A percentile compares a stretch with the other conserved stretches of the same genome.
Evolutionary conservation across 2,797 vertebrate genomes (phyloP).

Genomic region (Dromococcyx pavoninus): DNA sequence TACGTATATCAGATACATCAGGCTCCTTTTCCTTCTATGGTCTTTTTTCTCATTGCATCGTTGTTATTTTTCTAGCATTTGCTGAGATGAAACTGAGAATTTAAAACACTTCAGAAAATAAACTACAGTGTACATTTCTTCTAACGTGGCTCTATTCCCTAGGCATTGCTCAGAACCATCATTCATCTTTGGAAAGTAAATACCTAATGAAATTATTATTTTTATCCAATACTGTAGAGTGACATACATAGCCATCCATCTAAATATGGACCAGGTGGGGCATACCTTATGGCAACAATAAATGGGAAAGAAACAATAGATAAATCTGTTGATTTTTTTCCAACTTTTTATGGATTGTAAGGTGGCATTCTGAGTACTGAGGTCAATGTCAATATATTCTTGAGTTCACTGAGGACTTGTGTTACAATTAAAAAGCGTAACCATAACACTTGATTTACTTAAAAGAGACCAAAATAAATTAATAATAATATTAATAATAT

Average conservation of each 20-base stretch:
- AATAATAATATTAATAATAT: conserved; percentile 16
- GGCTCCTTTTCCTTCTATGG: neutral
- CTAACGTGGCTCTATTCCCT: neutral
- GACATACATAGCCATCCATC: neutral
- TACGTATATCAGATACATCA: neutral
- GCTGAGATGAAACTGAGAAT: neutral
- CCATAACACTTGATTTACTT: neutral
- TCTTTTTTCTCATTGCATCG: neutral
- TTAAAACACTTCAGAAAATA: conserved; percentile 6
- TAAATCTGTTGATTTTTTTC: neutral
- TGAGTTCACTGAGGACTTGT: neutral
- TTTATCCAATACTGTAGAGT: neutral
- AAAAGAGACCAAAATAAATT: neutral
- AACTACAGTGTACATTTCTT: neutral
- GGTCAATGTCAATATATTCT: neutral
- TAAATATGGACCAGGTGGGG: conserved; percentile 13
- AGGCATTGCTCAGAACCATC: neutral
- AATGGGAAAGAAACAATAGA: neutral
- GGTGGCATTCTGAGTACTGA: neutral
- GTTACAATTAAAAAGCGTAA: neutral
- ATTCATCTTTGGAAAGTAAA: conserved; percentile 28
- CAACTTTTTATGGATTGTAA: neutral
- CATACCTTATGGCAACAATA: neutral
- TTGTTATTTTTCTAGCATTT: neutral
- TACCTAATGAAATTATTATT: neutral